Evolutionary conservation across 2,888 invertebrate genomes (phyloP).

Genomic region (Quadroppia sp.): DNA sequence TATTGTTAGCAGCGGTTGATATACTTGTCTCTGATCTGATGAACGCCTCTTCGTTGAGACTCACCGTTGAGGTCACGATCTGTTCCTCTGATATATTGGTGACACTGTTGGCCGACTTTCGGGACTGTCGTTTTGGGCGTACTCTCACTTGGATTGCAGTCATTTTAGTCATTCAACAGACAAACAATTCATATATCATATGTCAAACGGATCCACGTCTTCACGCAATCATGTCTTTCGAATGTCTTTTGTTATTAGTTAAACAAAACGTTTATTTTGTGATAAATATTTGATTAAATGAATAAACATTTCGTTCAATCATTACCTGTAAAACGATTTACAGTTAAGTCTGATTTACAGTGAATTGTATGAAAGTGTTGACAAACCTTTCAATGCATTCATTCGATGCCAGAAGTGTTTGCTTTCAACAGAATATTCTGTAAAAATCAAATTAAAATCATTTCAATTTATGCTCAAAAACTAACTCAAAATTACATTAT

Average conservation of each 20-base stretch:
- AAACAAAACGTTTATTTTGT: no score
- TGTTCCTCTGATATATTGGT: slow-evolving; percentile 14
- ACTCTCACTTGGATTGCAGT: slow-evolving; percentile 17
- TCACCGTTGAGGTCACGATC: slow-evolving; percentile 7
- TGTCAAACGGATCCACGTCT: no score
- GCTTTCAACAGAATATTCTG: not conserved
- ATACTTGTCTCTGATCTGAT: not conserved
- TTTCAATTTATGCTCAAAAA: no score
- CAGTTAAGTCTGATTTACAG: slow-evolving; percentile 9
- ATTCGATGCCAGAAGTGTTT: not conserved
- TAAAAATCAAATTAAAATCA: no score
- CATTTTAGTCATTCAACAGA: not conserved
- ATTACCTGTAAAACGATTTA: not conserved
- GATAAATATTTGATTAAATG: no score
- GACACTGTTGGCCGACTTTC: not conserved
- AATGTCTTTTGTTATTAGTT: no score
- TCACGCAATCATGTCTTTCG: no score
- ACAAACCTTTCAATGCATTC: no score
- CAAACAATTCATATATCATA: no score
- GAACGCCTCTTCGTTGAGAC: not conserved
- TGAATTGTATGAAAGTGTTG: not conserved
- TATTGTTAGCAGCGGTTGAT: not conserved
- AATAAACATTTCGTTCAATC: no score
- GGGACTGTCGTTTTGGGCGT: not conserved
- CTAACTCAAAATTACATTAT: no score